Evolutionary conservation across 30 jellyfish, hydroid and myxozoan genomes (phyloP).

Genomic region (Pseudorhiza aurosa): DNA sequence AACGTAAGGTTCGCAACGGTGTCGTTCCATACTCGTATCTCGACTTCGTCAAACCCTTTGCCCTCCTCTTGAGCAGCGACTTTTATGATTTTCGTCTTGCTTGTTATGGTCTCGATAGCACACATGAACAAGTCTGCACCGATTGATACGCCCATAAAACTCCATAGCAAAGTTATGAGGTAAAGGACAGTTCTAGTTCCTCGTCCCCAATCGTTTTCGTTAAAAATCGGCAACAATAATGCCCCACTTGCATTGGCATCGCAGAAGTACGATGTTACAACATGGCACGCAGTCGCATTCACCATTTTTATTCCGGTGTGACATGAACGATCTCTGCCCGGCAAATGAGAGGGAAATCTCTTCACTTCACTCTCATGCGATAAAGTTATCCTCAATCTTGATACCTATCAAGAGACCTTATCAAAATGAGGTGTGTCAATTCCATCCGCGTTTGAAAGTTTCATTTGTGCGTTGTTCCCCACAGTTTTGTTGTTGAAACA

Average conservation of each 20-base stretch:
- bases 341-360: no score
- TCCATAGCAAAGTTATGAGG: conserved; percentile 84
- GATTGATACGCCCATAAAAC: conserved; percentile 98
- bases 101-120: conserved; percentile 93
- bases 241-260: conserved; percentile 61
- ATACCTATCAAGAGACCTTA: no score
- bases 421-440: neutral
- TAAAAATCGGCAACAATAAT: conserved; percentile 74
- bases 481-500: neutral
- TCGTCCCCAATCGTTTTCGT: conserved; percentile 87
- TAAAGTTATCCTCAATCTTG: no score
- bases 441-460: neutral
- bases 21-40: conserved; percentile 95
- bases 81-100: conserved; percentile 86
- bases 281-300: neutral
- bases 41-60: conserved; percentile 88
- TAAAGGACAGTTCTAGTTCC: conserved; percentile 76
- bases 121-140: conserved; percentile 99
- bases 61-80: conserved; percentile 87
- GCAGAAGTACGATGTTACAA: conserved; percentile 16
- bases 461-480: neutral
- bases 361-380: no score
- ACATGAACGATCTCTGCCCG: no score
- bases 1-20: conserved; percentile 96
- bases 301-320: neutral